Evolutionary conservation across 2,113 vertebrate genomes (phyloP).

Genomic region (Antigone vipio): DNA sequence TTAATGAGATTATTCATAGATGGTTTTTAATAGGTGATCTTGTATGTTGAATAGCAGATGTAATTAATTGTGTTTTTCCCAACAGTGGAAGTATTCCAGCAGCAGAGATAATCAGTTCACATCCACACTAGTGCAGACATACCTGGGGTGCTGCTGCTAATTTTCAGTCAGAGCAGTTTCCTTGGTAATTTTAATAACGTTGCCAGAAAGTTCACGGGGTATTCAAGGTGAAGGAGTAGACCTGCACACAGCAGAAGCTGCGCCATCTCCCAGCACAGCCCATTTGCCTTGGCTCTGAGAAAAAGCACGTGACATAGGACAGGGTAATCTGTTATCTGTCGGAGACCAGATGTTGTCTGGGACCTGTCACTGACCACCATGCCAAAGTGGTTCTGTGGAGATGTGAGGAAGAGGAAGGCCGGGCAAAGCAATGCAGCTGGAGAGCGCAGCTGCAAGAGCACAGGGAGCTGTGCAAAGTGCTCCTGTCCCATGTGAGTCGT

Average conservation of each 20-base stretch:
- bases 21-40: not conserved
- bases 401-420: not conserved
- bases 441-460: not conserved
- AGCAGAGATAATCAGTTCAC: not conserved
- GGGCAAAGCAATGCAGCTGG: not conserved
- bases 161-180: conserved; percentile 31
- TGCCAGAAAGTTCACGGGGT: not conserved
- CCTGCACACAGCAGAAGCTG: not conserved
- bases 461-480: not conserved
- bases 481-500: accelerated
- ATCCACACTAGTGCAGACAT: not conserved
- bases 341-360: not conserved
- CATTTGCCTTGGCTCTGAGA: not conserved
- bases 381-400: not conserved
- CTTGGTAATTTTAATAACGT: not conserved
- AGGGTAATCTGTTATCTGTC: not conserved
- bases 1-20: not conserved
- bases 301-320: not conserved
- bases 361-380: accelerated
- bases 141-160: not conserved
- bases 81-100: not conserved
- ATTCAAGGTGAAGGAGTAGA: conserved; percentile 4
- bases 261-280: not conserved
- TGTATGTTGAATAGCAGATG: not conserved
- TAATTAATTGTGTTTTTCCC: conserved; percentile 37